phyloP scores from a whole-genome alignment of 2,888 invertebrate genomes.

The Lithodes maja region DNA sequence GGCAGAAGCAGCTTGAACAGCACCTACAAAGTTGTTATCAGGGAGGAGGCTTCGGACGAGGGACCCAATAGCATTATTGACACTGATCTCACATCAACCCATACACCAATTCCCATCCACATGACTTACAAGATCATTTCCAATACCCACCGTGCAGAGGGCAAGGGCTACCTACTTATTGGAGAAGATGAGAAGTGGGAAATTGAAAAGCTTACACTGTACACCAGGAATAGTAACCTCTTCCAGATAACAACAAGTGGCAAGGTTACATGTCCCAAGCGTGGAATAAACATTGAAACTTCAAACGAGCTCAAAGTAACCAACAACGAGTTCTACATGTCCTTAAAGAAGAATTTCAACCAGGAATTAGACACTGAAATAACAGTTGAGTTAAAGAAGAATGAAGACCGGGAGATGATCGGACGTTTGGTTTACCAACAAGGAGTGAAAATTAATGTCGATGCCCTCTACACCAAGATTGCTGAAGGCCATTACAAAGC shows the following conservation, averaged over 20 bases:
- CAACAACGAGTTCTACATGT: background rate
- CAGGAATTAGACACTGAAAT: background rate
- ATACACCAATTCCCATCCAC: background rate
- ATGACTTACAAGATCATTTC: background rate
- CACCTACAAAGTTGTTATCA: background rate
- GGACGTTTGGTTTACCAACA: background rate
- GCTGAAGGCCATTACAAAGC: constrained; percentile 42
- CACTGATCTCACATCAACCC: constrained; percentile 11
- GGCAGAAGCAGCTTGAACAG: constrained; percentile 27
- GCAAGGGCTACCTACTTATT: background rate
- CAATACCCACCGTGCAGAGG: background rate
- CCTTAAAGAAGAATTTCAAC: background rate
- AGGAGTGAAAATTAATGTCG: background rate
- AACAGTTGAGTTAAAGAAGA: constrained; percentile 19
- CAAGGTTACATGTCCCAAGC: background rate
- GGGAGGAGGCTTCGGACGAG: background rate
- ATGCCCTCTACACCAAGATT: constrained; percentile 39
- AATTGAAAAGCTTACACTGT: background rate
- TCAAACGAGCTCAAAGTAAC: background rate
- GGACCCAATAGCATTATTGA: background rate
- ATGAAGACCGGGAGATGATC: constrained; percentile 7
- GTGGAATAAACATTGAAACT: background rate
- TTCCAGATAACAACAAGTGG: background rate
- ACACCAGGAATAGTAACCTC: background rate
- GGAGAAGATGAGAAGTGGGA: background rate